Percentiles rank a stretch among this genome's conserved stretches.
Evolutionary conservation across 2,113 vertebrate species (phyloP).

Genomic region (Ammodytes marinus): DNA sequence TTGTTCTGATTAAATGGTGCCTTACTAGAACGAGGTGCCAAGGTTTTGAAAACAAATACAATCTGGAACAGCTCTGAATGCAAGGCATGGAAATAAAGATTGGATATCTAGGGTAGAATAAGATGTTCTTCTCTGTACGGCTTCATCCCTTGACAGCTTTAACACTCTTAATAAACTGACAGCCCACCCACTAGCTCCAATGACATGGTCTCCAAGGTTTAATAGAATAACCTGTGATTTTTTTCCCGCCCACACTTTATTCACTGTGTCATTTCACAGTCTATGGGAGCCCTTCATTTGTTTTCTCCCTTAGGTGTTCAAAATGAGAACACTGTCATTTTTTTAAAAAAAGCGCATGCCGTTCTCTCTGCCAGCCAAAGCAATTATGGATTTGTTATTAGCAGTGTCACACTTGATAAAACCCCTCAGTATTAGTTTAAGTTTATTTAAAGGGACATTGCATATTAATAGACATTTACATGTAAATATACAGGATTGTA

Average conservation of each 20-base stretch:
- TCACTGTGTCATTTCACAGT: slow-evolving; percentile 22
- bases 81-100: background rate
- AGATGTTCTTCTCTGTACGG: background rate
- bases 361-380: background rate
- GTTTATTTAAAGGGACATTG: too few relatives aligned
- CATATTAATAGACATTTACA: too few relatives aligned
- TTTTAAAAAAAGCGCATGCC: background rate
- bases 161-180: slow-evolving; percentile 23
- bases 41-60: too few relatives aligned
- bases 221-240: slow-evolving; percentile 17
- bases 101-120: background rate
- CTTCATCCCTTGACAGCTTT: slow-evolving; percentile 8
- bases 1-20: too few relatives aligned
- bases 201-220: slow-evolving; percentile 14
- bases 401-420: slow-evolving; percentile 5
- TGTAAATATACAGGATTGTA: too few relatives aligned
- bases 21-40: too few relatives aligned
- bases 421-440: background rate
- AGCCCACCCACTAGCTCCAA: background rate
- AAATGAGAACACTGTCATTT: background rate
- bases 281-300: slow-evolving; percentile 24
- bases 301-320: slow-evolving; percentile 19
- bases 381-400: background rate
- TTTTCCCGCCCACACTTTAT: slow-evolving; percentile 3
- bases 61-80: too few relatives aligned